phyloP scores from a whole-genome alignment of 2,888 invertebrate species.

The Diaprepes abbreviatus region DNA sequence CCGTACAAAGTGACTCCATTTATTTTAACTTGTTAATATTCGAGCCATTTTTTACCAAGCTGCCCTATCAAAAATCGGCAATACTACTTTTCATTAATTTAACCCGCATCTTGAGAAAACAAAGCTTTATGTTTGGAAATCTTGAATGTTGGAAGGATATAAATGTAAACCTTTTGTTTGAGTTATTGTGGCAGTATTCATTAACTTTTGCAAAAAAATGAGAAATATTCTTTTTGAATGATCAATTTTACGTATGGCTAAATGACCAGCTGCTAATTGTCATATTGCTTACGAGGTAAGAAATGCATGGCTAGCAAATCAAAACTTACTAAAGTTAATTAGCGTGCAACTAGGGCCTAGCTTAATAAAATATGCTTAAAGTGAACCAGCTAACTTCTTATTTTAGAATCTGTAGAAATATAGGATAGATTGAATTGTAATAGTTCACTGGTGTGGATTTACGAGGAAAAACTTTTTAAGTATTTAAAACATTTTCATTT shows the following conservation, averaged over 20 bases:
- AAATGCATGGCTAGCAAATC: no score
- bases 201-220: neutral
- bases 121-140: conserved; percentile 1
- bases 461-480: no score
- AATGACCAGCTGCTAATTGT: neutral
- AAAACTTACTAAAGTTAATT: no score
- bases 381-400: no score
- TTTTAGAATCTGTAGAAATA: no score
- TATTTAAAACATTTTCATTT: no score
- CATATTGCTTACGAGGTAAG: no score
- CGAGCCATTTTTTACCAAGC: neutral
- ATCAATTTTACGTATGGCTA: neutral
- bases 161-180: neutral
- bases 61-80: conserved; percentile 15
- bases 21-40: neutral
- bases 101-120: neutral
- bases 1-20: no score
- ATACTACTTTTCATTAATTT: conserved; percentile 4
- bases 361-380: no score
- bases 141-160: neutral
- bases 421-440: no score
- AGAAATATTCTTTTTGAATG: neutral
- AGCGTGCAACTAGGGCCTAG: no score
- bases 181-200: neutral
- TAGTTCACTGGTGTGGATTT: no score